Evolutionary conservation across 30 jellyfish, hydroid and myxozoan species (phyloP), one percentile per base, ranked within the genome.

Genomic region (Morbakka virulenta): DNA sequence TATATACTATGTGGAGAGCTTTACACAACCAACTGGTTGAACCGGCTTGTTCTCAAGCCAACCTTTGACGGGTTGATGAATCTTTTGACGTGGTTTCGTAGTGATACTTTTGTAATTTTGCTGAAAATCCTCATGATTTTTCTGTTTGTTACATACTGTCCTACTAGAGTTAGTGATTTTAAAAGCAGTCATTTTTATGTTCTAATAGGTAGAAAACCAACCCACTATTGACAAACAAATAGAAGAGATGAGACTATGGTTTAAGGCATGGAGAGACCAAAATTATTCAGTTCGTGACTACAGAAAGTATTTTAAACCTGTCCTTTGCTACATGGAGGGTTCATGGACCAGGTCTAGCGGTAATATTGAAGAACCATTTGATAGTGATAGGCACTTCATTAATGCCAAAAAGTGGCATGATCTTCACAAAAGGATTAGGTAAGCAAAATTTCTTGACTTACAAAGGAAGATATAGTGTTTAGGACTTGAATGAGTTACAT

Each of bases 311-410:
- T 88, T 88, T 87, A 74, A 81, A 50, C 95, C 97, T 0, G 76
- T 82, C 26, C 92, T 88, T n/a, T 88, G 97, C 69, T 88, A 88
- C 85, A 35, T 88, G 82, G 97, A 88, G 70, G 97, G 97, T 35
- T 95, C 93, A 1, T 88, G 97, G 97, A 88, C 97, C 31, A 62
- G 85, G 22, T 67, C 95, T n/a, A 83, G 88, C 3, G 26, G 67
- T 14, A 48, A 83, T 14, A 51, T 88, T n/a, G 97, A 88, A 9
- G 97, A 88, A 26, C 95, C 95, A 0, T 81, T 81, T 64, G 87
- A 81, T 76, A 88, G 97, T 69, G 97, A 88, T 72, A 63, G 97
- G 28, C 97, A 88, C 34, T 74, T 68, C 35, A 86, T 82, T 23
- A 95, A 88, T 68, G 97, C 97, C 2, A 63, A 81, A 35, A 61